phyloP scores from a whole-genome alignment of 1,140 invertebrate species.

The Ladona fulva region DNA sequence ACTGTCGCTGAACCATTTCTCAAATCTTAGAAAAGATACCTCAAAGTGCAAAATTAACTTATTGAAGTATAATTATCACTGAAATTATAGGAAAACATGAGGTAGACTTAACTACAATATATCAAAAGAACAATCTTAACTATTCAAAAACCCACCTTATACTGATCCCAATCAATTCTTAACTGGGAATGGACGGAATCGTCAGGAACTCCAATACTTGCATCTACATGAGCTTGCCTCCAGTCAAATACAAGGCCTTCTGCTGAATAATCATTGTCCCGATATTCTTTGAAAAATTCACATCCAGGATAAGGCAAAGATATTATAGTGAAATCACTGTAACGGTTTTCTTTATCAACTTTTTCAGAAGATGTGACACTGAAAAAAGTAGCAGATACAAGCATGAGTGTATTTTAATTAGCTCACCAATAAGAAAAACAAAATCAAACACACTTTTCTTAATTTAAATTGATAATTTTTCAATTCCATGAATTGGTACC shows the following conservation, averaged over 20 bases:
- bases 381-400: conserved; percentile 27
- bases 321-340: conserved; percentile 64
- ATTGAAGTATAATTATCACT: too few relatives aligned
- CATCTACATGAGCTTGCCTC: conserved; percentile 65
- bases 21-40: too few relatives aligned
- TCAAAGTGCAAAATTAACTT: too few relatives aligned
- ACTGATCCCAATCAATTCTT: conserved; percentile 60
- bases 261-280: conserved; percentile 59
- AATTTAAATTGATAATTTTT: not conserved
- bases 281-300: conserved; percentile 69
- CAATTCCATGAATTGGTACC: too few relatives aligned
- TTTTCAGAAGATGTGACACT: conserved; percentile 83
- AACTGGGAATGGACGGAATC: conserved; percentile 49
- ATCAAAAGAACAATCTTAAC: too few relatives aligned
- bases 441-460: not conserved
- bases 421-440: not conserved
- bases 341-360: conserved; percentile 71
- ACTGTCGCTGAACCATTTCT: too few relatives aligned
- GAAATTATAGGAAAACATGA: too few relatives aligned
- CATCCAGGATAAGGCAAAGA: conserved; percentile 76
- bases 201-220: conserved; percentile 57
- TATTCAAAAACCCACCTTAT: conserved; percentile 49
- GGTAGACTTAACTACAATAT: too few relatives aligned
- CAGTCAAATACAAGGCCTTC: conserved; percentile 66
- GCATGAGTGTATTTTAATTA: not conserved